Conservation (phyloP, 2,113 vertebrate species). For the Bos taurus region DNA sequence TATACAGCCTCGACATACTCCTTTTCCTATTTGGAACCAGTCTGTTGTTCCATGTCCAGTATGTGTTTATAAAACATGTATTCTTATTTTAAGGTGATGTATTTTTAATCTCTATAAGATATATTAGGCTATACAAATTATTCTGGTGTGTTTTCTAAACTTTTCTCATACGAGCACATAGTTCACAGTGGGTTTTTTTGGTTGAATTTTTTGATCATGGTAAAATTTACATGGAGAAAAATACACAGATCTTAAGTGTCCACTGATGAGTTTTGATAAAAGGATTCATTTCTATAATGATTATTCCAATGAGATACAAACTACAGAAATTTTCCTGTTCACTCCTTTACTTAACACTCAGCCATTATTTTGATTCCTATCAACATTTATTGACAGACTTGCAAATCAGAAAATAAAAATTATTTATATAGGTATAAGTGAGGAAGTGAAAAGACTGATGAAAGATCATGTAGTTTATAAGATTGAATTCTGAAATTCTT, state of each 20-base stretch:
- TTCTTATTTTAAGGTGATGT: background rate
- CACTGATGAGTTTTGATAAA: background rate
- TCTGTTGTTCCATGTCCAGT: background rate
- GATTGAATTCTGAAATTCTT: constrained; percentile 5
- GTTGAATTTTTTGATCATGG: background rate
- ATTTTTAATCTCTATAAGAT: background rate
- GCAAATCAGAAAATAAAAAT: background rate
- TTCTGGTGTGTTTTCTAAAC: background rate
- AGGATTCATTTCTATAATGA: background rate
- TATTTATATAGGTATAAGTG: background rate
- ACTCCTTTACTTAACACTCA: background rate
- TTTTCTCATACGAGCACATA: background rate
- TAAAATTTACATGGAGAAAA: background rate
- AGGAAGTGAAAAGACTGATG: background rate
- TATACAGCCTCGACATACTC: rapidly evolving
- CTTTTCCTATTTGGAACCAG: background rate
- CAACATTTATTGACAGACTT: background rate
- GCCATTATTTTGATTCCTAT: background rate
- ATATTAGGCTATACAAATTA: background rate
- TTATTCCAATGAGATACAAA: background rate
- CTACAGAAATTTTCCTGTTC: background rate
- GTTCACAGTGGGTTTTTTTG: background rate
- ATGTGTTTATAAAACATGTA: background rate
- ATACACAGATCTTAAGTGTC: background rate
- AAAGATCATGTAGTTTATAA: background rate